Conservation (phyloP, 30 jellyfish, hydroid and myxozoan genomes). For the Nemopilema nomurai region DNA sequence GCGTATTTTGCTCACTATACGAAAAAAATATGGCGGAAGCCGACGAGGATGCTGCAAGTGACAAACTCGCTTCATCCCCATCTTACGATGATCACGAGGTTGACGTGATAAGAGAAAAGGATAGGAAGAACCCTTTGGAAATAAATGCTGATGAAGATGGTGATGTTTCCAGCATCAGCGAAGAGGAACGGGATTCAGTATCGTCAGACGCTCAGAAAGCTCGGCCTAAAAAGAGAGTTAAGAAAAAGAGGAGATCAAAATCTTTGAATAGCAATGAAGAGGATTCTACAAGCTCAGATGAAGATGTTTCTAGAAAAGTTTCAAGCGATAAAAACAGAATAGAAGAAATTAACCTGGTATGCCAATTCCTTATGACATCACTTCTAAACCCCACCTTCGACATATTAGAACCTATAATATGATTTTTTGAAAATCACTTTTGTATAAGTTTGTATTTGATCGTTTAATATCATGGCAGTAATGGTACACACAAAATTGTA, state of each 20-base stretch:
- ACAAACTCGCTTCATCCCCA: neutral
- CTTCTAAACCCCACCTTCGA: too few species aligned
- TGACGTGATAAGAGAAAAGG: neutral
- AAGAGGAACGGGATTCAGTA: conserved; percentile 55
- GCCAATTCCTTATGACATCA: neutral
- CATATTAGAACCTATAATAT: too few species aligned
- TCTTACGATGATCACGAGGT: conserved; percentile 9
- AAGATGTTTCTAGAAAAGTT: conserved; percentile 35
- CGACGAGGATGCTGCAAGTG: conserved; percentile 16
- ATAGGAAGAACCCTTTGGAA: conserved; percentile 16
- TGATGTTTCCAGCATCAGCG: conserved; percentile 67
- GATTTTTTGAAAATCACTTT: too few species aligned
- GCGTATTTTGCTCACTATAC: neutral
- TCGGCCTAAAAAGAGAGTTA: conserved; percentile 70
- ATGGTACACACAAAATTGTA: too few species aligned
- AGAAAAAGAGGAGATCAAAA: conserved; percentile 64
- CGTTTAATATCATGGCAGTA: too few species aligned
- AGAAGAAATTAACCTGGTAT: conserved; percentile 39
- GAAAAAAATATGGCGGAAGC: conserved; percentile 67
- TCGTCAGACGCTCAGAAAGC: conserved; percentile 21
- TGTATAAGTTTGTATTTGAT: too few species aligned
- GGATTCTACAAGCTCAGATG: conserved; percentile 49
- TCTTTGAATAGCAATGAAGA: conserved; percentile 62
- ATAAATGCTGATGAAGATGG: conserved; percentile 65
- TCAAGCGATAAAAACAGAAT: neutral